Percentiles rank a stretch among this genome's conserved stretches.
Conservation (phyloP, 2,888 invertebrate genomes). For the Noctua janthina region DNA sequence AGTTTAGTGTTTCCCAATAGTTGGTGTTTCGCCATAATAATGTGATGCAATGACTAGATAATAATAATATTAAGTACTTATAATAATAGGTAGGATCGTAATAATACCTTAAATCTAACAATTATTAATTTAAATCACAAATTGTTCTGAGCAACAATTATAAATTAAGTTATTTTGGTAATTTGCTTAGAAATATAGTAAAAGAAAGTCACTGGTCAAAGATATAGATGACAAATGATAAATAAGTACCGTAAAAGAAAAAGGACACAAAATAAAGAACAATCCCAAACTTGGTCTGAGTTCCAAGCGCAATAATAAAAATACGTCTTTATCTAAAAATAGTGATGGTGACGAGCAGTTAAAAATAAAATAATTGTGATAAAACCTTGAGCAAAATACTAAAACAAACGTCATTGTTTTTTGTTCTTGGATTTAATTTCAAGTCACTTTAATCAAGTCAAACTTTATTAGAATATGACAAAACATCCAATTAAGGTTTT, state of each 20-base stretch:
- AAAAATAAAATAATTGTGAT: conserved; percentile 12
- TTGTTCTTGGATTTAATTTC: conserved; percentile 18
- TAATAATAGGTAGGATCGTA: conserved; percentile 55
- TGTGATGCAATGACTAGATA: conserved; percentile 79
- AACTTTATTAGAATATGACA: not conserved
- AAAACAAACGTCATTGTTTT: conserved; percentile 2
- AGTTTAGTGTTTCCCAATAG: not conserved
- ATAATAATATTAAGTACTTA: conserved; percentile 64
- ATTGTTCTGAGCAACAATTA: conserved; percentile 57
- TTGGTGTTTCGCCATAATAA: conserved; percentile 31
- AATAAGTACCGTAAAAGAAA: not conserved
- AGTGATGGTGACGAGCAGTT: not conserved
- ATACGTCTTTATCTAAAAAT: not conserved
- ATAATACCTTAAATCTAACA: conserved; percentile 30
- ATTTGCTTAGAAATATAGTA: conserved; percentile 53
- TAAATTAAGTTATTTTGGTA: conserved; percentile 51
- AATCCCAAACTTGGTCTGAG: not conserved
- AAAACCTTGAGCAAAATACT: conserved; percentile 38
- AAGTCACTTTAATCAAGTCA: conserved; percentile 7
- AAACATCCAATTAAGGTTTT: conserved; percentile 3
- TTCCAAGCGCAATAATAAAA: not conserved
- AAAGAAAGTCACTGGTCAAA: conserved; percentile 39
- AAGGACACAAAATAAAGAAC: not conserved
- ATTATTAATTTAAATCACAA: conserved; percentile 59
- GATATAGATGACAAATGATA: not conserved